Base-by-base conservation (phyloP, 2,888 invertebrate species). In the Bedellia somnulentella region DNA sequence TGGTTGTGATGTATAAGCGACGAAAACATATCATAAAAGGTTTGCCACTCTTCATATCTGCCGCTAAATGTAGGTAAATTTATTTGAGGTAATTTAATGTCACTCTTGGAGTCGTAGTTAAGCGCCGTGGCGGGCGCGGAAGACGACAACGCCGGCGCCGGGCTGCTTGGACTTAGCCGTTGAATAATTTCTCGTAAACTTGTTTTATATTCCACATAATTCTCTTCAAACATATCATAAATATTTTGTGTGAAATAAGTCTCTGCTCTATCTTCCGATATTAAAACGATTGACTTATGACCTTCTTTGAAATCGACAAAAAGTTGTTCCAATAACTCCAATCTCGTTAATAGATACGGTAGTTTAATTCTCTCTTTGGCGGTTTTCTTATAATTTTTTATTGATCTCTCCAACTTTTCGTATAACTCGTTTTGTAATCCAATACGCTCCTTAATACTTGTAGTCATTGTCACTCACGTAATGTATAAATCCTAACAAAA, bases 31-130 rank as follows among this genome's bases (percentile, higher is more conserved):
- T 42, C 44, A 15, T 39, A 18, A 21, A 40, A 42, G 0, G 38
- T 32, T 15, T 36, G 35, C 38, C 37, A 43, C 11, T 44, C 37
- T 4, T 37, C 35, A 26, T 41, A 44, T 4, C 22, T 32, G 1
- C 41, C 37, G 2, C 26, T 24, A 24, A 43, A 42, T n/a, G 10
- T 35, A 2, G 39, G 39, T 15, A 43, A 17, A 5, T 35, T 24
- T 9, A 43, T 38, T 15, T 17, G 10, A 1, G 41, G 40, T 14
- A 42, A 25, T 12, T 33, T 35, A 0, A 38, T 30, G 4, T 39
- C 37, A 10, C 10, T 10, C 8, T 10, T n/a, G 9, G 24, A 24
- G 5, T n/a, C 2, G n/a, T 10, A 24, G 6, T 10, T 12, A 11
- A 11, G 24, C 5, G 24, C 10, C 8, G 9, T 24, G 11, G 24